These are phyloP conservation scores for Pantala flavescens DNA, from an alignment of 1,140 invertebrate genomes.

Conservation along the genomic window DNA sequence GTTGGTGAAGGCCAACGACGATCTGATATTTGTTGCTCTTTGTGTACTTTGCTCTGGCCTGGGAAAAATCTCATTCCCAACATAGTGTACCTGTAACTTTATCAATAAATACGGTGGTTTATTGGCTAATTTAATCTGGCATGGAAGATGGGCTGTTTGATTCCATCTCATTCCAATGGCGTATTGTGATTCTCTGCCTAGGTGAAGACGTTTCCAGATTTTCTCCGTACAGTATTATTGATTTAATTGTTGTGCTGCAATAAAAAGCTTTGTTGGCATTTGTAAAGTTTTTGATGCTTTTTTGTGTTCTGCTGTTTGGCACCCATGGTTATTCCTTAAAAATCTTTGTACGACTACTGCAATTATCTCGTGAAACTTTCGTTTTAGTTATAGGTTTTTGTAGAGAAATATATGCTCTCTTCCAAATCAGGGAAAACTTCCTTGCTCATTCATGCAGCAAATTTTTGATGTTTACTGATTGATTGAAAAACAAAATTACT, in stretches of 20 bases:
- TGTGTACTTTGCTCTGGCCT: not conserved
- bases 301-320: not conserved
- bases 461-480: too few relatives aligned
- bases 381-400: too few relatives aligned
- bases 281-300: not conserved
- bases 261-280: slow-evolving; percentile 21
- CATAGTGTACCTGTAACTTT: slow-evolving; percentile 8
- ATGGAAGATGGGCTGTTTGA: slow-evolving; percentile 5
- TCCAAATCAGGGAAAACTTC: too few relatives aligned
- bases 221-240: slow-evolving; percentile 21
- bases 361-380: too few relatives aligned
- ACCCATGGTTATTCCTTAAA: too few relatives aligned
- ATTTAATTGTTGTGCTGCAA: slow-evolving; percentile 21
- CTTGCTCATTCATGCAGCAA: too few relatives aligned
- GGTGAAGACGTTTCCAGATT: slow-evolving; percentile 19
- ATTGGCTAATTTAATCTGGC: slow-evolving; percentile 6
- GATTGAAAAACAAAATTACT: too few relatives aligned
- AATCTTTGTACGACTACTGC: too few relatives aligned
- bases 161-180: slow-evolving; percentile 2
- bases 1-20: not conserved
- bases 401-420: too few relatives aligned
- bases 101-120: slow-evolving; percentile 7
- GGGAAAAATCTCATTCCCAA: not conserved
- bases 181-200: slow-evolving; percentile 5
- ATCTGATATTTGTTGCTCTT: slow-evolving; percentile 10